Evolutionary conservation across 2,888 invertebrate species (phyloP).

Genomic region (Drosophila falleni): DNA sequence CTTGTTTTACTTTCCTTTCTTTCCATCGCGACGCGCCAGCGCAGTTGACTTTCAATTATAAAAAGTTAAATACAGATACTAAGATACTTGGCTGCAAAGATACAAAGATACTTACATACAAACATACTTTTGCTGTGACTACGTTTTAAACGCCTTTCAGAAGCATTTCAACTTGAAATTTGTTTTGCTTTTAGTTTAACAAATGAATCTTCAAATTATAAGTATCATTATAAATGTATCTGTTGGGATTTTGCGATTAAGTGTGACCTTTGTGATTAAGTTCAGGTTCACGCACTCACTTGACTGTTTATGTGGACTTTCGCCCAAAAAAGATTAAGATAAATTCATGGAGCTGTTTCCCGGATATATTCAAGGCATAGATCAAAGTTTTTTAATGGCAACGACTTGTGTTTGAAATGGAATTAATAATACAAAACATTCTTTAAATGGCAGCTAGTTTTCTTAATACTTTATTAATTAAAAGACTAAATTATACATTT

Average conservation of each 20-base stretch:
- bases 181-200: slow-evolving; percentile 25
- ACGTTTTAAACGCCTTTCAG: slow-evolving; percentile 19
- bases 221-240: slow-evolving; percentile 24
- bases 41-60: slow-evolving; percentile 74
- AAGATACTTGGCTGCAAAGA: slow-evolving; percentile 9
- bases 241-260: slow-evolving; percentile 15
- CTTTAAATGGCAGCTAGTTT: slow-evolving; percentile 4
- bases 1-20: slow-evolving; percentile 79
- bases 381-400: slow-evolving; percentile 23
- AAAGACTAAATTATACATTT: slow-evolving; percentile 13
- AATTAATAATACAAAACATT: neutral
- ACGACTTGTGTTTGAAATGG: neutral
- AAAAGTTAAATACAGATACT: slow-evolving; percentile 48
- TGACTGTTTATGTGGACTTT: slow-evolving; percentile 50
- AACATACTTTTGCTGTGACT: neutral
- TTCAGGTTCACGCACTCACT: slow-evolving; percentile 35
- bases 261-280: slow-evolving; percentile 53
- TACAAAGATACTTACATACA: neutral
- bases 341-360: slow-evolving; percentile 38
- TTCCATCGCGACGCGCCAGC: slow-evolving; percentile 46
- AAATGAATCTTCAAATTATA: slow-evolving; percentile 52
- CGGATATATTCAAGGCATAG: slow-evolving; percentile 24
- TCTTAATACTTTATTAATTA: neutral
- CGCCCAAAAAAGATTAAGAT: slow-evolving; percentile 62
- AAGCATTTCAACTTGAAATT: slow-evolving; percentile 42